A percentile compares a stretch with the other conserved stretches of the same genome.
phyloP scores from a whole-genome alignment of 35 echinoderm and acorn worm genomes.

The Heliocidaris tuberculata region DNA sequence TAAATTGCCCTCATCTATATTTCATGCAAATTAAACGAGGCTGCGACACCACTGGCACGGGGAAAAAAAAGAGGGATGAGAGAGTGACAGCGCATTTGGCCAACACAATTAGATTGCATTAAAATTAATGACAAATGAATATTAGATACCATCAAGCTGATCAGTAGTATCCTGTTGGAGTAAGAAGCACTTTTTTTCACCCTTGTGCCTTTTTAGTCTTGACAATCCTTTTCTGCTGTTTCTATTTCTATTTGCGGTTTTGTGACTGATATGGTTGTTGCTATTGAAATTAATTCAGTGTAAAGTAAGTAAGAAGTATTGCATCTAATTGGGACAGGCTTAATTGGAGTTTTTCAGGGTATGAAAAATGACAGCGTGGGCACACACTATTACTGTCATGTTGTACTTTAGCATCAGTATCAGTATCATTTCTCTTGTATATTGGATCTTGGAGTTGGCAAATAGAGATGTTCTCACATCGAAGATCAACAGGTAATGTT shows the following conservation, averaged over 20 bases:
- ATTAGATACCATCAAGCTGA: neutral
- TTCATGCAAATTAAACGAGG: constrained; percentile 33
- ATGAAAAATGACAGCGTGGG: too few species aligned
- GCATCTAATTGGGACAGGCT: neutral
- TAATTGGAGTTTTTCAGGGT: too few species aligned
- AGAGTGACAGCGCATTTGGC: neutral
- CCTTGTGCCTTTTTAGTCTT: neutral
- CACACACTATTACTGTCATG: too few species aligned
- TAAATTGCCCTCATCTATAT: constrained; percentile 40
- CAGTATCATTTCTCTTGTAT: too few species aligned
- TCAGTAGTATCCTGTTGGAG: neutral
- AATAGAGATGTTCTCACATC: too few species aligned
- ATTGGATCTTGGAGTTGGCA: too few species aligned
- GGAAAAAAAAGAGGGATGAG: neutral
- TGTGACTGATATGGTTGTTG: neutral
- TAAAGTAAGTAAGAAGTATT: neutral
- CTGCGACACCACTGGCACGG: neutral
- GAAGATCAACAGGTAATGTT: too few species aligned
- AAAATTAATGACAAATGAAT: constrained; percentile 38
- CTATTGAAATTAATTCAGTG: neutral
- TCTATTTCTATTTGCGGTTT: neutral
- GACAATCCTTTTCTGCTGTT: neutral
- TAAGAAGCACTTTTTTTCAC: neutral
- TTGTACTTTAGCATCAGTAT: too few species aligned
- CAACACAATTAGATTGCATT: constrained; percentile 5